Conservation (phyloP, 2,888 invertebrate genomes). For the Agrilus biguttatus region DNA sequence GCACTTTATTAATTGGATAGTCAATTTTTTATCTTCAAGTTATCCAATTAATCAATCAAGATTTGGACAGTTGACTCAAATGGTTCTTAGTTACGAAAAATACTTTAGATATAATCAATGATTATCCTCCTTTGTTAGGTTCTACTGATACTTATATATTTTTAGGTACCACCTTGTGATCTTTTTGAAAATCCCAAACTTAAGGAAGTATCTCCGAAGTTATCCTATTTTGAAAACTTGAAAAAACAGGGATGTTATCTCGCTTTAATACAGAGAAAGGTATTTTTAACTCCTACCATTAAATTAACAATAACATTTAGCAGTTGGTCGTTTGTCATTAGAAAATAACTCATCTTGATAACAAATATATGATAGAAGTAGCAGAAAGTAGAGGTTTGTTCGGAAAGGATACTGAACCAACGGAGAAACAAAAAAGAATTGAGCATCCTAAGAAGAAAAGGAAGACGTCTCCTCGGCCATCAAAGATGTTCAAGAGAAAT, state of each 20-base stretch:
- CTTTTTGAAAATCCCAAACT: slow-evolving; percentile 49
- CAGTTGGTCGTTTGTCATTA: slow-evolving; percentile 17
- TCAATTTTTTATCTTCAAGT: background rate
- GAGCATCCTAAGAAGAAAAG: slow-evolving; percentile 25
- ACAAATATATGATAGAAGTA: slow-evolving; percentile 71
- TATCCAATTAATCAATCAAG: background rate
- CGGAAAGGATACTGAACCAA: slow-evolving; percentile 28
- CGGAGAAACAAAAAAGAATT: slow-evolving; percentile 28
- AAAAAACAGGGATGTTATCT: slow-evolving; percentile 49
- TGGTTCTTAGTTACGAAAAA: too few relatives aligned
- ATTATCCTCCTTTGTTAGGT: slow-evolving; percentile 2
- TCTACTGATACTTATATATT: too few relatives aligned
- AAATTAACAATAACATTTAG: background rate
- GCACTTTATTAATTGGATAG: slow-evolving; percentile 1
- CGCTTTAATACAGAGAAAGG: slow-evolving; percentile 52
- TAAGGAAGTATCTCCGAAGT: slow-evolving; percentile 42
- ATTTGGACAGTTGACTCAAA: too few relatives aligned
- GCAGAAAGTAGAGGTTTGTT: slow-evolving; percentile 70
- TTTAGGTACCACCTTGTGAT: slow-evolving; percentile 52
- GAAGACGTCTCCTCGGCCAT: slow-evolving; percentile 19
- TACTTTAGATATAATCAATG: too few relatives aligned
- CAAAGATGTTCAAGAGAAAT: slow-evolving; percentile 16
- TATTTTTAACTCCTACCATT: slow-evolving; percentile 14
- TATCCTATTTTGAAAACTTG: slow-evolving; percentile 32
- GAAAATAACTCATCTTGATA: slow-evolving; percentile 63